Evolutionary conservation across 2,888 invertebrate genomes (phyloP).

Genomic region (Scrobipalpa costella): DNA sequence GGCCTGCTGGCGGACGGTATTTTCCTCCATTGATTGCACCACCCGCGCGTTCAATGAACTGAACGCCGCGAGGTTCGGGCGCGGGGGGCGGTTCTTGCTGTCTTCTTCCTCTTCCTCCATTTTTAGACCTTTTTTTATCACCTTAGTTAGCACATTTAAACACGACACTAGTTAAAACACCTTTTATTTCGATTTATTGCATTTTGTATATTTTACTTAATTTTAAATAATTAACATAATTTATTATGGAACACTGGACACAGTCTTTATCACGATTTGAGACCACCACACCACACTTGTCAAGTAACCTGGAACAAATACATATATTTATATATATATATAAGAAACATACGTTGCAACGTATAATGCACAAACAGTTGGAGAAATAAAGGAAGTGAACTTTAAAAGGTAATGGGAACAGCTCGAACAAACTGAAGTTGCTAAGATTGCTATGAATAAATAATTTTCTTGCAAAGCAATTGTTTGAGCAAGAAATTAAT

Average conservation of each 20-base stretch:
- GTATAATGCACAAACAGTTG: not conserved
- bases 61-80: slow-evolving; percentile 65
- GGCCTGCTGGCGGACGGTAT: slow-evolving; percentile 63
- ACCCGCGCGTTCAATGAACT: slow-evolving; percentile 64
- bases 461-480: slow-evolving; percentile 7
- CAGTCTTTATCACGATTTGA: slow-evolving; percentile 79
- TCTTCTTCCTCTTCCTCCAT: slow-evolving; percentile 77
- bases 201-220: slow-evolving; percentile 54
- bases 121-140: slow-evolving; percentile 39
- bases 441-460: slow-evolving; percentile 16
- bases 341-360: not conserved
- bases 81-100: slow-evolving; percentile 56
- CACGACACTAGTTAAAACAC: slow-evolving; percentile 68
- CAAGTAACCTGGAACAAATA: slow-evolving; percentile 72
- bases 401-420: not conserved
- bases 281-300: slow-evolving; percentile 58
- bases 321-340: not conserved
- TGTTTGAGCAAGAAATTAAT: slow-evolving; percentile 13
- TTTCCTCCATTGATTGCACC: slow-evolving; percentile 67
- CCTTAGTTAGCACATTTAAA: slow-evolving; percentile 48
- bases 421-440: slow-evolving; percentile 17
- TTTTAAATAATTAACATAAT: slow-evolving; percentile 51
- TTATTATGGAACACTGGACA: slow-evolving; percentile 74
- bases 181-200: slow-evolving; percentile 66
- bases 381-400: not conserved